Percentiles rank a stretch among this genome's conserved stretches.
Evolutionary conservation across 2,888 invertebrate genomes (phyloP).

Genomic region (Megamerina dolium): DNA sequence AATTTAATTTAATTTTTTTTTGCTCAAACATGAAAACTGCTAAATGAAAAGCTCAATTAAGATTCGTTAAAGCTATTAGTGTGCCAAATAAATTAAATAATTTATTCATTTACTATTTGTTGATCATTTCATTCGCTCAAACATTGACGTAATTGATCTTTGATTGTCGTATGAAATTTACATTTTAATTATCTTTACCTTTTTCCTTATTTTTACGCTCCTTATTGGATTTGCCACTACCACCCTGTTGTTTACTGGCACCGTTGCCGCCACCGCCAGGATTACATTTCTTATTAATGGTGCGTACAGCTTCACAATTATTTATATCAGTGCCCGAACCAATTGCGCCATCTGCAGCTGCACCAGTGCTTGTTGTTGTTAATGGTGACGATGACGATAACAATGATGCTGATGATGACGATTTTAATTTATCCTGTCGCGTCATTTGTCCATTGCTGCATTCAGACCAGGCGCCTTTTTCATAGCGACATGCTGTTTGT

Average conservation of each 20-base stretch:
- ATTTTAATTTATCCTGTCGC: slow-evolving; percentile 72
- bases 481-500: slow-evolving; percentile 71
- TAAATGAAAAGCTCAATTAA: too few species aligned
- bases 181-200: too few species aligned
- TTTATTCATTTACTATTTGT: too few species aligned
- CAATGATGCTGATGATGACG: too few species aligned
- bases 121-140: too few species aligned
- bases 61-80: too few species aligned
- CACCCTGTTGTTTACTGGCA: slow-evolving; percentile 73
- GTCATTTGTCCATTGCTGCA: slow-evolving; percentile 76
- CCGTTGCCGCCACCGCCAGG: slow-evolving; percentile 53
- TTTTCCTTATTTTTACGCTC: slow-evolving; percentile 51
- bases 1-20: too few species aligned
- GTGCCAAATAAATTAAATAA: too few species aligned
- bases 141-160: too few species aligned
- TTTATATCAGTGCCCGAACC: slow-evolving; percentile 14
- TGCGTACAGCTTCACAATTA: slow-evolving; percentile 69
- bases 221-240: slow-evolving; percentile 52
- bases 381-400: too few species aligned
- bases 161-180: too few species aligned
- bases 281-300: slow-evolving; percentile 80
- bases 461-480: slow-evolving; percentile 82
- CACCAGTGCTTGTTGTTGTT: slow-evolving; percentile 59
- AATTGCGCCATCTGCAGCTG: slow-evolving; percentile 33
- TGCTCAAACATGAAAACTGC: too few species aligned